A percentile compares a stretch with the other conserved stretches of the same genome.
Conservation (phyloP, 2,888 invertebrate species). For the Nymphalis urticae region DNA sequence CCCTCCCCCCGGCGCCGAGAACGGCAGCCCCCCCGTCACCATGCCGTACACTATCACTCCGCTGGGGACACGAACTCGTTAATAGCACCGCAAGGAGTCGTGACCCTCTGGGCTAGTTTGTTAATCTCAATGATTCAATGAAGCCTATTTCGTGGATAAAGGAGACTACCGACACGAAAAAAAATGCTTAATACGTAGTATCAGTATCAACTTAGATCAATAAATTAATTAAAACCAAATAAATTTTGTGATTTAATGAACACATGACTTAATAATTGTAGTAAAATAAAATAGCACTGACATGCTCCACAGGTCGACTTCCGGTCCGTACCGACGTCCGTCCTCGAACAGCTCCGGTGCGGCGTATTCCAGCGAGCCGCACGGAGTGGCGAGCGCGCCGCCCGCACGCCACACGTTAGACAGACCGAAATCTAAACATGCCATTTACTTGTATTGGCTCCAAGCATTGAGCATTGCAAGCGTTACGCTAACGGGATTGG, state of each 20-base stretch:
- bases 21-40: conserved; percentile 87
- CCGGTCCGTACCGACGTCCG: conserved; percentile 86
- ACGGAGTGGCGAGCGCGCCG: conserved; percentile 86
- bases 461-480: too few relatives aligned
- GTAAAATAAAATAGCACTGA: conserved; percentile 60
- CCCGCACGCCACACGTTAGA: conserved; percentile 85
- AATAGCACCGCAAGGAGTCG: too few relatives aligned
- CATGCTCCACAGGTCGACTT: conserved; percentile 91
- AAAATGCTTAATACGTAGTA: neutral
- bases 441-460: neutral
- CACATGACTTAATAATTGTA: too few relatives aligned
- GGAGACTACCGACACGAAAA: neutral
- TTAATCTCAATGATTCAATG: too few relatives aligned
- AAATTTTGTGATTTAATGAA: too few relatives aligned
- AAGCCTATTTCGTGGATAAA: too few relatives aligned
- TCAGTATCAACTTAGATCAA: neutral
- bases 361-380: conserved; percentile 90
- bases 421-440: conserved; percentile 84
- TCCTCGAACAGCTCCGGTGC: conserved; percentile 88
- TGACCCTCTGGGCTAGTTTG: too few relatives aligned
- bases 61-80: conserved; percentile 58
- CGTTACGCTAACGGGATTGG: too few relatives aligned
- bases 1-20: conserved; percentile 61
- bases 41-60: conserved; percentile 89
- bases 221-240: neutral